Evolutionary conservation across 2,113 vertebrate species (phyloP).

Genomic region (Chascanopsetta lugubris): DNA sequence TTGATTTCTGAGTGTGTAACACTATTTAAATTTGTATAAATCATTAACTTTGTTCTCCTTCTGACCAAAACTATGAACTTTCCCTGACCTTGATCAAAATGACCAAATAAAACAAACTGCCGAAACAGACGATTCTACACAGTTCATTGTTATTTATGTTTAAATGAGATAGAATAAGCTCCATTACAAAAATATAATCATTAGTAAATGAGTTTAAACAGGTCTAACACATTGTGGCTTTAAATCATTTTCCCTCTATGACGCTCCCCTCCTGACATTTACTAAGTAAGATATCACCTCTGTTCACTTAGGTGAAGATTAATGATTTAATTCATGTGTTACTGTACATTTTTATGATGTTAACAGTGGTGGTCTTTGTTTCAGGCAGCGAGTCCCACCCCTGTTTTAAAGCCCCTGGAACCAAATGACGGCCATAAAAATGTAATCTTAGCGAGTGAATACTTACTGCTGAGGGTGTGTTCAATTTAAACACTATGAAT

Average conservation of each 20-base stretch:
- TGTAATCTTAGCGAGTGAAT: not conserved
- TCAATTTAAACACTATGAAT: not conserved
- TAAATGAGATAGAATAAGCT: too few relatives aligned
- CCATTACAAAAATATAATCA: too few relatives aligned
- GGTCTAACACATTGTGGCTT: too few relatives aligned
- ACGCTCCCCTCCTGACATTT: not conserved
- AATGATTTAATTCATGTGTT: not conserved
- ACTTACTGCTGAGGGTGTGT: not conserved
- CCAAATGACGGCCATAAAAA: not conserved
- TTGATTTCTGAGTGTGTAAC: not conserved
- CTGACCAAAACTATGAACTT: not conserved
- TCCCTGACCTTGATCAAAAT: not conserved
- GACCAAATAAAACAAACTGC: not conserved
- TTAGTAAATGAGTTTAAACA: too few relatives aligned
- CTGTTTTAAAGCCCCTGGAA: not conserved
- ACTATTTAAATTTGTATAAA: not conserved
- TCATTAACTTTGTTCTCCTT: too few relatives aligned
- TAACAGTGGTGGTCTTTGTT: not conserved
- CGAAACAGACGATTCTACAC: not conserved
- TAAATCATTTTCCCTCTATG: not conserved
- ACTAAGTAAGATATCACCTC: not conserved
- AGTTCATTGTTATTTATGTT: too few relatives aligned
- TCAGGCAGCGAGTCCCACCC: not conserved
- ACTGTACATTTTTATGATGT: not conserved
- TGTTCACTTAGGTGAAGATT: not conserved